phyloP scores from a whole-genome alignment of 2,797 vertebrate species.

The Phalanger gymnotis region DNA sequence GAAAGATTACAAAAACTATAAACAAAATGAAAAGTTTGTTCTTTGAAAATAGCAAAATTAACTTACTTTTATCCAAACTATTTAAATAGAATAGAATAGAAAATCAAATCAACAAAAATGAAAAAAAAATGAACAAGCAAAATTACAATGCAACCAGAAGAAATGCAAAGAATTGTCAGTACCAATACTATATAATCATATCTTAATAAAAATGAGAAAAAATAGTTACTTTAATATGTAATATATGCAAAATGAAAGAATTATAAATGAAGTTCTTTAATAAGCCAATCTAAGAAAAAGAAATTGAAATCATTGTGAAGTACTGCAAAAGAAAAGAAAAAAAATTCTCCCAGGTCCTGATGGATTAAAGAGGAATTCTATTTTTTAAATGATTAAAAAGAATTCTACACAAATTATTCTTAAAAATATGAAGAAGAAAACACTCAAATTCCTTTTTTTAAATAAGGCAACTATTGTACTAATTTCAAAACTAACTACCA shows the following conservation, averaged over 20 bases:
- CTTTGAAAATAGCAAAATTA: background rate
- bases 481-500: background rate
- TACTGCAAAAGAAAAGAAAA: background rate
- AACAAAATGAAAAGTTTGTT: background rate
- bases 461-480: no score
- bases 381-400: background rate
- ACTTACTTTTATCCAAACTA: background rate
- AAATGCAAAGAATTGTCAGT: no score
- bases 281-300: background rate
- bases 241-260: background rate
- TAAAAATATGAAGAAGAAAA: background rate
- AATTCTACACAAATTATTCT: background rate
- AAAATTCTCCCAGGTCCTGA: background rate
- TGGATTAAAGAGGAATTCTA: background rate
- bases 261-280: background rate
- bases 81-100: background rate
- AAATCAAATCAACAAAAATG: no score
- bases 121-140: no score
- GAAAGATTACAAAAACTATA: no score
- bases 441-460: no score
- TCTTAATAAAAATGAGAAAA: background rate
- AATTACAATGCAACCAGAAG: no score
- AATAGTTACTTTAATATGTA: background rate
- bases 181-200: no score
- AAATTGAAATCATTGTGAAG: background rate